Evolutionary conservation across 2,888 invertebrate species (phyloP).

Genomic region (Aporophyla lueneburgensis): DNA sequence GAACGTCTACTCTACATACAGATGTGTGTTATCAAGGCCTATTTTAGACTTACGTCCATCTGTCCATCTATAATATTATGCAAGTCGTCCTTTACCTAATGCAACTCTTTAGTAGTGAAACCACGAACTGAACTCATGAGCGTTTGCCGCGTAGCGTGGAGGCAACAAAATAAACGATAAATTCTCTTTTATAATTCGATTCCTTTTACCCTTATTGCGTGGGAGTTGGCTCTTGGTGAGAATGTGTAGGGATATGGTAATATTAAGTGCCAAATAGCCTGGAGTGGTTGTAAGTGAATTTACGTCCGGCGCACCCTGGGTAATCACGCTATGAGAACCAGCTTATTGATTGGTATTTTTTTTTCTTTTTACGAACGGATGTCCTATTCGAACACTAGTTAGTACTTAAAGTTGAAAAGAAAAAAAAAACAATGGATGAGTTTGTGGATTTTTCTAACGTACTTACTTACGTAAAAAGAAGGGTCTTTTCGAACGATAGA

Average conservation of each 20-base stretch:
- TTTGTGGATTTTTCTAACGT: neutral
- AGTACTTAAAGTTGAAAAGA: neutral
- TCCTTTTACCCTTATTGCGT: slow-evolving; percentile 34
- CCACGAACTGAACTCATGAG: slow-evolving; percentile 32
- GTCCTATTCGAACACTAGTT: neutral
- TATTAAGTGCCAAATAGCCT: slow-evolving; percentile 7
- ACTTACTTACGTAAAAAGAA: too few species aligned
- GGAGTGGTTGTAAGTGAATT: neutral
- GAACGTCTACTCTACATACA: neutral
- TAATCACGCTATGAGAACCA: neutral
- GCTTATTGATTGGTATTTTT: neutral
- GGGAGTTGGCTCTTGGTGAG: slow-evolving; percentile 9
- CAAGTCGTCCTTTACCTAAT: slow-evolving; percentile 3
- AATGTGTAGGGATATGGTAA: slow-evolving; percentile 28
- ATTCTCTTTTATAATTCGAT: slow-evolving; percentile 36
- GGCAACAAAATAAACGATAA: slow-evolving; percentile 33
- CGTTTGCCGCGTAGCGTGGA: slow-evolving; percentile 1
- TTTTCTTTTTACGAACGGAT: neutral
- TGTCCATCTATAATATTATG: slow-evolving; percentile 10
- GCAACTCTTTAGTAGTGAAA: slow-evolving; percentile 21
- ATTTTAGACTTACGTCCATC: neutral
- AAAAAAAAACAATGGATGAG: too few species aligned
- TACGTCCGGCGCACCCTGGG: neutral
- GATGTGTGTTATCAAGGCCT: neutral
- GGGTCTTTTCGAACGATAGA: too few species aligned